These are phyloP conservation scores for Trachelipus rathkii DNA, from an alignment of 1,140 invertebrate genomes.

Conservation along the genomic window DNA sequence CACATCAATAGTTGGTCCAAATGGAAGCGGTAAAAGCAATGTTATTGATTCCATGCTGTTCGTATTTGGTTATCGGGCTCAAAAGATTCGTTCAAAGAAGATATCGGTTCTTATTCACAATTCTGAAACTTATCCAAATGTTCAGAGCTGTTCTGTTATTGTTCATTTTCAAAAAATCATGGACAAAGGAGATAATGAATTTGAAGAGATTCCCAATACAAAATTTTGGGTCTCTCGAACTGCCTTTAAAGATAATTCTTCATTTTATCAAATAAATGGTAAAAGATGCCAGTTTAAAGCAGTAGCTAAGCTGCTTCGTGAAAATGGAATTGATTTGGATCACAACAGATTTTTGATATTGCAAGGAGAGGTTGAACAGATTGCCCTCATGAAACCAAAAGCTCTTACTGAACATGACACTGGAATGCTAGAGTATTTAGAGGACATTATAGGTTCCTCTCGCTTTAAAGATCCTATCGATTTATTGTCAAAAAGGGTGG, in stretches of 20 bases:
- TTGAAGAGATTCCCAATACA: constrained; percentile 69
- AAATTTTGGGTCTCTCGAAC: constrained; percentile 81
- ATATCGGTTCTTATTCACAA: constrained; percentile 90
- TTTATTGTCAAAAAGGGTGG: constrained; percentile 69
- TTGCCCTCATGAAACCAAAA: constrained; percentile 98
- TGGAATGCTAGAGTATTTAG: constrained; percentile 96
- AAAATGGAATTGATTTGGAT: constrained; percentile 88
- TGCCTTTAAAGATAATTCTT: constrained; percentile 82
- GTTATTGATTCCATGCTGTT: constrained; percentile 99
- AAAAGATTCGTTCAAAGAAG: constrained; percentile 94
- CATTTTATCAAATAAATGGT: constrained; percentile 77
- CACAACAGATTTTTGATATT: constrained; percentile 97
- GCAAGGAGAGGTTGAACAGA: constrained; percentile 98
- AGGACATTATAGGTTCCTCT: constrained; percentile 94
- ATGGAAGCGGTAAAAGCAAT: constrained; percentile 99
- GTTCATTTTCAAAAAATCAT: constrained; percentile 88
- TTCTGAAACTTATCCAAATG: constrained; percentile 74
- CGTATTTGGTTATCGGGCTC: constrained; percentile 95
- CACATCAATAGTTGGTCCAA: constrained; percentile 94
- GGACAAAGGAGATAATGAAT: constrained; percentile 66
- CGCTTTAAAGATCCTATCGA: constrained; percentile 82
- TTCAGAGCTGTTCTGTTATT: constrained; percentile 76
- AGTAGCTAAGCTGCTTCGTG: constrained; percentile 69
- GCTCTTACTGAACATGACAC: constrained; percentile 75
- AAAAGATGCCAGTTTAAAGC: constrained; percentile 80